These are phyloP conservation scores for Polyploca ridens DNA, from an alignment of 2,888 invertebrate genomes.

Conservation along the genomic window DNA sequence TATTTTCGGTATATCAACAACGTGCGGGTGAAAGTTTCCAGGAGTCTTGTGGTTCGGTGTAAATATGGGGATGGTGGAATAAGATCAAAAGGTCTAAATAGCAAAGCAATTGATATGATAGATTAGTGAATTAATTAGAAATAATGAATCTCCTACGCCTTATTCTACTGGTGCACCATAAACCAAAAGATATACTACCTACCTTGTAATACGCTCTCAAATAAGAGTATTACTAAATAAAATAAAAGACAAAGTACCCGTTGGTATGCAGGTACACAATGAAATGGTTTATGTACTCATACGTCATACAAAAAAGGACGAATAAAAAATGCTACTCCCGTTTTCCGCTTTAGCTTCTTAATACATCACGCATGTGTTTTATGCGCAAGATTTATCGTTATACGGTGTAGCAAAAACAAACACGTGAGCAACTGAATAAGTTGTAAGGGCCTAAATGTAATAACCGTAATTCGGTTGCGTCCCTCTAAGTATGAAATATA, in stretches of 20 bases:
- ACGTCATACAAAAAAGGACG: conserved; percentile 11
- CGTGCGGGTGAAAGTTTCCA: too few relatives aligned
- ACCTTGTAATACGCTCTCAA: neutral
- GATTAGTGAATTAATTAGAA: too few relatives aligned
- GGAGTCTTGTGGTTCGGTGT: too few relatives aligned
- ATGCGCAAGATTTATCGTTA: conserved; percentile 12
- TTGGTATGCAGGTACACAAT: neutral
- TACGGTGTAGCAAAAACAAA: conserved; percentile 13
- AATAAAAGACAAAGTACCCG: neutral
- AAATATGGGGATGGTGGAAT: too few relatives aligned
- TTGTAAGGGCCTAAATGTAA: neutral
- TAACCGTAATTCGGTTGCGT: neutral
- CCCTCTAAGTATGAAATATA: neutral
- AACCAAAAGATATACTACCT: too few relatives aligned
- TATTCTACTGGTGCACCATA: too few relatives aligned
- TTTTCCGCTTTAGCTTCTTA: conserved; percentile 9
- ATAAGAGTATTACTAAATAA: neutral
- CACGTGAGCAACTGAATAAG: conserved; percentile 11
- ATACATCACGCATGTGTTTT: conserved; percentile 13
- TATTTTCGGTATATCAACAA: too few relatives aligned
- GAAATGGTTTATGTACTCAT: conserved; percentile 5
- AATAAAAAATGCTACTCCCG: conserved; percentile 8
- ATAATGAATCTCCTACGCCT: too few relatives aligned
- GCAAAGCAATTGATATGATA: too few relatives aligned
- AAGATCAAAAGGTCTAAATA: too few relatives aligned